A percentile compares a stretch with the other conserved stretches of the same genome.
phyloP scores from a whole-genome alignment of 2,797 vertebrate genomes.

The Pangasius mekongensis region DNA sequence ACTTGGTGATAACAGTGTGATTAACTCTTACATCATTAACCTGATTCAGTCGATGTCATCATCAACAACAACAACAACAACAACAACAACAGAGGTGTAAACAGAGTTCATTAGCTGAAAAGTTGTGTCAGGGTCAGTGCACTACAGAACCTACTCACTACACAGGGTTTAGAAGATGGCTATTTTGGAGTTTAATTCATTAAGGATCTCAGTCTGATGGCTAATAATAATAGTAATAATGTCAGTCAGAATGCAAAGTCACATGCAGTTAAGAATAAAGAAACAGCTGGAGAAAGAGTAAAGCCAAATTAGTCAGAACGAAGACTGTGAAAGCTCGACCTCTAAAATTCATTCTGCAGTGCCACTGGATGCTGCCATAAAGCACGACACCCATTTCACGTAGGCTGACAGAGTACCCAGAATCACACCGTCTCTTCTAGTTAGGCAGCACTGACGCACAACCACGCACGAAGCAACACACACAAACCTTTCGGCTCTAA shows the following conservation, averaged over 20 bases:
- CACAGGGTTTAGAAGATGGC: not conserved
- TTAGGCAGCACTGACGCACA: slow-evolving; percentile 35
- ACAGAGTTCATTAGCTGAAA: slow-evolving; percentile 8
- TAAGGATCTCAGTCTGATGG: not conserved
- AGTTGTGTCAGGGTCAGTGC: not conserved
- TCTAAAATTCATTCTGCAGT: slow-evolving; percentile 35
- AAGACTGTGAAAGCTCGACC: not conserved
- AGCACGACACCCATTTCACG: slow-evolving; percentile 53
- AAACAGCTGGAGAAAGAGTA: not conserved
- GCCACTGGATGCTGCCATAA: slow-evolving; percentile 52
- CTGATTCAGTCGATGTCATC: slow-evolving; percentile 20
- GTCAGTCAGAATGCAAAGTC: not conserved
- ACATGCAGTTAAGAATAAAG: not conserved
- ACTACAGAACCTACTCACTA: not conserved
- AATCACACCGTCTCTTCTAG: slow-evolving; percentile 37
- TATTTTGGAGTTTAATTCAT: not conserved
- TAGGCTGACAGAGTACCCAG: slow-evolving; percentile 45
- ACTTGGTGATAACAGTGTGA: slow-evolving; percentile 29
- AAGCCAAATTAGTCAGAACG: not conserved
- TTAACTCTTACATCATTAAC: slow-evolving; percentile 32
- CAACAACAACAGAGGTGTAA: not conserved
- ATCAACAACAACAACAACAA: not conserved
- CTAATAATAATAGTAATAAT: not conserved
- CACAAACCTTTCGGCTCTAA: slow-evolving; percentile 13
- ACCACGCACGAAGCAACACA: slow-evolving; percentile 26